phyloP scores from a whole-genome alignment of 2,797 vertebrate species.

The Peromyscus eremicus region DNA sequence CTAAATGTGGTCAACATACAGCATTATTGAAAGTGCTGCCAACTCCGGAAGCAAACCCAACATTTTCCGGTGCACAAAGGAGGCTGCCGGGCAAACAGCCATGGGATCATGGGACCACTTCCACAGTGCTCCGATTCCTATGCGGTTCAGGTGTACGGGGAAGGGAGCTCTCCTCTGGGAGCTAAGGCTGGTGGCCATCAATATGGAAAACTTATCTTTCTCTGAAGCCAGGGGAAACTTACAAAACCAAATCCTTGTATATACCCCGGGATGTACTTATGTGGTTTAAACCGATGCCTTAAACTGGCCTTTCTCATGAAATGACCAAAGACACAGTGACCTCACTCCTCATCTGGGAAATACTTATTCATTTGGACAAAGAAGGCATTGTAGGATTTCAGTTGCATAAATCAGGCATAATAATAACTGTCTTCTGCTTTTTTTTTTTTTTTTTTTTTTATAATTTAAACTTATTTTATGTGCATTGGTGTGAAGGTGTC shows the following conservation, averaged over 20 bases:
- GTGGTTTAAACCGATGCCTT: slow-evolving; percentile 50
- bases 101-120: background rate
- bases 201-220: slow-evolving; percentile 45
- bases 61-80: background rate
- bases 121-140: background rate
- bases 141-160: background rate
- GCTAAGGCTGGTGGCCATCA: background rate
- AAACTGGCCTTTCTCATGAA: slow-evolving; percentile 43
- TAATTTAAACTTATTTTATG: too few species aligned
- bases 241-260: slow-evolving; percentile 24
- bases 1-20: slow-evolving; percentile 92
- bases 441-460: background rate
- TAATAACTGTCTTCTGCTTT: background rate
- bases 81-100: slow-evolving; percentile 17
- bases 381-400: background rate
- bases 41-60: slow-evolving; percentile 71
- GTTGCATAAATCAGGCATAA: background rate
- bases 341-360: slow-evolving; percentile 43
- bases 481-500: too few species aligned
- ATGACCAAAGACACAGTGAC: slow-evolving; percentile 1
- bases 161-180: slow-evolving; percentile 42
- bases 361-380: slow-evolving; percentile 58
- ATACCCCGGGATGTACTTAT: background rate
- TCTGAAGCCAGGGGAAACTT: background rate
- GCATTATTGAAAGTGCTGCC: slow-evolving; percentile 84